phyloP scores from a whole-genome alignment of 1,140 invertebrate species.

The Drosophila bipectinata region DNA sequence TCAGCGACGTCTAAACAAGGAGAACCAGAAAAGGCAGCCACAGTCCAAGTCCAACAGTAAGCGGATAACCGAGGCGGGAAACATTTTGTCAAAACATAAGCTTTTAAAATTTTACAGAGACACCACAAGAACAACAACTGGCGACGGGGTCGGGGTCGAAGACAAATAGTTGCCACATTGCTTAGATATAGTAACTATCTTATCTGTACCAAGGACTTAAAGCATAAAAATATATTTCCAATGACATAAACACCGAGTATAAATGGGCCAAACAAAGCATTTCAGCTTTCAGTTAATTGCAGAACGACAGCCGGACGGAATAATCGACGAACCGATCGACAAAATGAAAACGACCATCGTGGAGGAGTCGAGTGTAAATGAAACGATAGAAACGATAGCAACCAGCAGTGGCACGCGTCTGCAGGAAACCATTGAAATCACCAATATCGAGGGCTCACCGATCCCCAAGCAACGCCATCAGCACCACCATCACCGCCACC shows the following conservation, averaged over 20 bases:
- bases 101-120: slow-evolving; percentile 15
- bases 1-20: slow-evolving; percentile 13
- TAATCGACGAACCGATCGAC: slow-evolving; percentile 9
- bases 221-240: slow-evolving; percentile 71
- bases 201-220: slow-evolving; percentile 68
- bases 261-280: slow-evolving; percentile 46
- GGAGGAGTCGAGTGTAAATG: slow-evolving; percentile 58
- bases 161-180: slow-evolving; percentile 61
- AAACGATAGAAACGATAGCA: slow-evolving; percentile 49
- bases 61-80: background rate
- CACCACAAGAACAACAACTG: slow-evolving; percentile 9
- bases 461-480: slow-evolving; percentile 38
- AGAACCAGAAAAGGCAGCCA: slow-evolving; percentile 15
- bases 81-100: slow-evolving; percentile 13
- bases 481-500: slow-evolving; percentile 43
- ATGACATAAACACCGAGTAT: slow-evolving; percentile 75
- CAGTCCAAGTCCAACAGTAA: slow-evolving; percentile 11
- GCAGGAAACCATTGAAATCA: slow-evolving; percentile 52
- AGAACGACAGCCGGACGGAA: slow-evolving; percentile 29
- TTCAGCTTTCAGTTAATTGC: slow-evolving; percentile 51
- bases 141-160: slow-evolving; percentile 41
- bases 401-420: slow-evolving; percentile 31
- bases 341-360: slow-evolving; percentile 52
- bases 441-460: slow-evolving; percentile 34
- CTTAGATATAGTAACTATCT: slow-evolving; percentile 61